These are phyloP conservation scores for Forbesichthys papilliferus DNA, from an alignment of 2,113 vertebrate genomes.

Conservation along the genomic window DNA sequence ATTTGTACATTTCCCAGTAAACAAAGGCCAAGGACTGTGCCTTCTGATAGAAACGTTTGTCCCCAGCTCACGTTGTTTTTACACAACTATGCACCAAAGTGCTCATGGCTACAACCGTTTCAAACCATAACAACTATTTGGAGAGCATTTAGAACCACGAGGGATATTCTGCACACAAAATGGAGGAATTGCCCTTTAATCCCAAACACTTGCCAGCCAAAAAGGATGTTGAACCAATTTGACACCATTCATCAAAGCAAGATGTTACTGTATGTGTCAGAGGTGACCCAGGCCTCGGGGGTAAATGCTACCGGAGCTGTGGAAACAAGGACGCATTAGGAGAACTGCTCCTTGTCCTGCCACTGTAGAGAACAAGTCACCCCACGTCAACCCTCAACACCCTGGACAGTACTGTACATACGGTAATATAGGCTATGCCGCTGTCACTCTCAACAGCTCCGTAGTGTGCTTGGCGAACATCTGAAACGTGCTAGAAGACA, in stretches of 20 bases:
- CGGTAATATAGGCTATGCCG: slow-evolving; percentile 65
- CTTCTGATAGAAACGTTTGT: background rate
- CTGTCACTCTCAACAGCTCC: slow-evolving; percentile 51
- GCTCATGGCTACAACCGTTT: too few relatives aligned
- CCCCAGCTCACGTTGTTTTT: too few relatives aligned
- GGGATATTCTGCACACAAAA: too few relatives aligned
- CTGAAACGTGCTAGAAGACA: slow-evolving; percentile 18
- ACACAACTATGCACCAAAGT: too few relatives aligned
- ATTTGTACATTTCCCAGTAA: slow-evolving; percentile 8
- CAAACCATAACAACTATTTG: too few relatives aligned
- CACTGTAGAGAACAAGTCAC: background rate
- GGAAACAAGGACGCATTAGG: slow-evolving; percentile 20
- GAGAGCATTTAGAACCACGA: too few relatives aligned
- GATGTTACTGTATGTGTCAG: too few relatives aligned
- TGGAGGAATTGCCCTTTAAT: too few relatives aligned
- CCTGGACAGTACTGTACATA: slow-evolving; percentile 44
- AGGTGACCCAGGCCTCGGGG: too few relatives aligned
- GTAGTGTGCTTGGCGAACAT: slow-evolving; percentile 30
- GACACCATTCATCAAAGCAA: too few relatives aligned
- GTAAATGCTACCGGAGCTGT: slow-evolving; percentile 37
- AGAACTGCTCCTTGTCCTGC: background rate
- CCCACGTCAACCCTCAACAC: background rate
- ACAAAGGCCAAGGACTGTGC: slow-evolving; percentile 31
- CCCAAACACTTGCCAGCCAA: too few relatives aligned
- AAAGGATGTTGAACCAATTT: too few relatives aligned